Percentiles rank a stretch among this genome's conserved stretches.
phyloP scores from a whole-genome alignment of 2,888 invertebrate species.

The Euproctis similis region DNA sequence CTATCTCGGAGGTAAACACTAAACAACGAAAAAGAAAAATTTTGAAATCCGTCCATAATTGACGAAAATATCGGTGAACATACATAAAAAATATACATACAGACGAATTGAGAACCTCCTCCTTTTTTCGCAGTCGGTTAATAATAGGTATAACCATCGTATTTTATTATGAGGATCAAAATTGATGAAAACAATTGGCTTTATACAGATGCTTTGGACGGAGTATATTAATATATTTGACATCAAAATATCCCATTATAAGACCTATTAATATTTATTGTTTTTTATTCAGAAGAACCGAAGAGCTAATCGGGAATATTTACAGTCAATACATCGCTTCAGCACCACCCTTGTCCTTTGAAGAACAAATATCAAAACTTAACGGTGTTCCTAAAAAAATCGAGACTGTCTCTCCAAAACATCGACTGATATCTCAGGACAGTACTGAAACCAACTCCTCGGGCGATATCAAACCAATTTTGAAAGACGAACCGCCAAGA shows the following conservation, averaged over 20 bases:
- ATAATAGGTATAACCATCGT: background rate
- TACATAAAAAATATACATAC: too few relatives aligned
- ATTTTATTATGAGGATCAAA: too few relatives aligned
- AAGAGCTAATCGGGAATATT: conserved; percentile 76
- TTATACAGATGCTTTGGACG: too few relatives aligned
- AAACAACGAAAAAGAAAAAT: too few relatives aligned
- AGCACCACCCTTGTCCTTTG: conserved; percentile 53
- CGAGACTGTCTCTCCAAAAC: conserved; percentile 39
- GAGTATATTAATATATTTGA: too few relatives aligned
- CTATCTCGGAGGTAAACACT: too few relatives aligned
- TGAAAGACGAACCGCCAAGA: conserved; percentile 28
- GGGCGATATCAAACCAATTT: conserved; percentile 53
- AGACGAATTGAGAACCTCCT: too few relatives aligned
- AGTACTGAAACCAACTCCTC: conserved; percentile 63
- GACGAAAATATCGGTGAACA: too few relatives aligned
- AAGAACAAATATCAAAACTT: conserved; percentile 43
- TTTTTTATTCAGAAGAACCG: conserved; percentile 66
- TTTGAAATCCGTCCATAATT: too few relatives aligned
- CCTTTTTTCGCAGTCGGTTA: background rate
- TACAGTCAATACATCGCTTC: conserved; percentile 70
- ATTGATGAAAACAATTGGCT: too few relatives aligned
- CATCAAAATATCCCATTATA: too few relatives aligned
- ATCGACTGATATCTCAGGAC: conserved; percentile 42
- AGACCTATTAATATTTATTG: too few relatives aligned
- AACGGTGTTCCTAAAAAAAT: conserved; percentile 42